Evolutionary conservation across 2,113 vertebrate genomes (phyloP), one percentile per base, ranked within the genome.

Genomic region (Cottus gobio): DNA sequence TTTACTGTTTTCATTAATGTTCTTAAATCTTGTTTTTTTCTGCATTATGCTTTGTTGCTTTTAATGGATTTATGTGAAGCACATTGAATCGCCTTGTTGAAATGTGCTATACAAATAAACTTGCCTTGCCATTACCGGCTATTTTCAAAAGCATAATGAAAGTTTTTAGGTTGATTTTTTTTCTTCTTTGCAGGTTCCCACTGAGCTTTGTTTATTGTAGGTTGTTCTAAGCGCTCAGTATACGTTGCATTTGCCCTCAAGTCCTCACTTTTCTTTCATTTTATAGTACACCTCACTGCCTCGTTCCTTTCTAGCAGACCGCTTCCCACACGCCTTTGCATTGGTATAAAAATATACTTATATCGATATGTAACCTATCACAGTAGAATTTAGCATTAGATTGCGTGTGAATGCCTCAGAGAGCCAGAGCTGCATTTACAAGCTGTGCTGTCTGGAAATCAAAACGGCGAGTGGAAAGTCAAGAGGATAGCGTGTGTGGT

Each of bases 101-200:
- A n/a, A n/a, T n/a, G n/a, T n/a, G n/a, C n/a, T n/a, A n/a, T n/a
- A n/a, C n/a, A n/a, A n/a, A n/a, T n/a, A n/a, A n/a, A n/a, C n/a
- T n/a, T n/a, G n/a, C n/a, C n/a, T n/a, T n/a, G n/a, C n/a, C n/a
- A n/a, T n/a, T 36, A 52, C n/a, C 6, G 12, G 31, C 24, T 36
- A 31, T 83, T 83, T 85, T 71, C 57, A 48, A 74, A 73, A 81
- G 71, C 67, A 60, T 31, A 20, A n/a, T 39, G 28, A 36, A 61
- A 44, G 28, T 18, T 34, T 77, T 80, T n/a, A 39, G n/a, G 81
- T 68, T 13, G 39, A 77, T 79, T 68, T 56, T 73, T 34, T 12
- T 26, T 52, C 22, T 15, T 52, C 28, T 62, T 73, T 64, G 28
- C 57, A 54, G 69, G 20, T 66, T 67, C 54, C 24, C 36, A 5